Evolutionary conservation across 2,888 invertebrate genomes (phyloP).

Genomic region (Stenodera caucasica): DNA sequence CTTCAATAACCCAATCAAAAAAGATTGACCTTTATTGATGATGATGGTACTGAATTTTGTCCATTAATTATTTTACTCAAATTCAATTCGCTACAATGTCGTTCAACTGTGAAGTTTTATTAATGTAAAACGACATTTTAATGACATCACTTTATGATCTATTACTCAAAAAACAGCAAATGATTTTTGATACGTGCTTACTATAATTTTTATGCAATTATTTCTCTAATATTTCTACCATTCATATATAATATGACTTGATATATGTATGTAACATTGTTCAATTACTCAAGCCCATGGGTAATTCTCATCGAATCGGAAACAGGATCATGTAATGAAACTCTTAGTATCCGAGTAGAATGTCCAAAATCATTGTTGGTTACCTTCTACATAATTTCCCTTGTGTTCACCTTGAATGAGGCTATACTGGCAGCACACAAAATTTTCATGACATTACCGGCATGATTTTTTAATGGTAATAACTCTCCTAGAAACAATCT

Average conservation of each 20-base stretch:
- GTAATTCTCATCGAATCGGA: conserved; percentile 23
- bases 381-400: conserved; percentile 41
- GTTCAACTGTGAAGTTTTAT: neutral
- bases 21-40: neutral
- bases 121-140: neutral
- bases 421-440: conserved; percentile 30
- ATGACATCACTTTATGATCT: neutral
- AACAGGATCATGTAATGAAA: conserved; percentile 34
- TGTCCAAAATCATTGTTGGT: conserved; percentile 39
- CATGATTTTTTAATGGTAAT: conserved; percentile 15
- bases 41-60: neutral
- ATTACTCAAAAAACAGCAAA: no score
- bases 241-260: conserved; percentile 9
- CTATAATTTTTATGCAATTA: no score
- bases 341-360: conserved; percentile 26
- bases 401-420: conserved; percentile 29
- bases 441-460: conserved; percentile 27
- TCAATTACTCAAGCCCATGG: conserved; percentile 27
- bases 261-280: conserved; percentile 19
- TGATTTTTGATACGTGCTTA: no score
- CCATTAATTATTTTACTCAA: conserved; percentile 1
- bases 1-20: neutral
- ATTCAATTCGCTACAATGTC: neutral
- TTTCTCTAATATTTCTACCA: neutral
- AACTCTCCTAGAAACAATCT: neutral